Evolutionary conservation across 2,888 invertebrate species (phyloP), one percentile per base, ranked within the genome.

Genomic region (Dasypogon diadema): DNA sequence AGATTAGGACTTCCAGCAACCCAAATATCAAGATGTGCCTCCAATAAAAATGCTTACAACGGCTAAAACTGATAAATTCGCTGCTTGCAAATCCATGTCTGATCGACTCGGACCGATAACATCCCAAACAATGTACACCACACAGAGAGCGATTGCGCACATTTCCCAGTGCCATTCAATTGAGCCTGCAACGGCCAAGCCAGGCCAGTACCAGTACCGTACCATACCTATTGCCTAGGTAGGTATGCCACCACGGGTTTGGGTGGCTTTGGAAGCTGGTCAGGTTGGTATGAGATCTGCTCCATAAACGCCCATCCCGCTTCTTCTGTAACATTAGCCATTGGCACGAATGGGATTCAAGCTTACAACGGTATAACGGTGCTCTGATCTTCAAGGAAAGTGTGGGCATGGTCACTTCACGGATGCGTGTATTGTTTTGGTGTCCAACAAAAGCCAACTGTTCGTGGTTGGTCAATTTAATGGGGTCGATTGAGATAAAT

Each of bases 41-140:
- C 58, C 60, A 75, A 75, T 75, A 75, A 75, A 75, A 75, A 75
- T 75, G 30, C 72, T 60, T 75, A 72, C 75, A 70, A 72, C 30
- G 22, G 73, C 73, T 70, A 24, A 76, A 37, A 76, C 73, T 73
- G 60, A 76, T 72, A 63, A 76, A 76, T 76, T 76, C 63, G 63
- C 72, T 76, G 63, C 76, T 60, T 72, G 72, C 48, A 72, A 60
- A 60, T 76, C 60, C 76, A 73, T 73, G 76, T 76, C 37, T 72
- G 76, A 76, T 75, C 72, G 72, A 46, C 14, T 30, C 58, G 48
- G 21, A 34, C 48, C 46, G 75, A 75, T 75, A 75, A 58, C 26
- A 24, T 65, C 65, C 51, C 54, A 54, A 65, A 63, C 75, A 75
- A 75, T 63, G 51, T 21, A 34, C 16, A 42, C 42, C 26, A 60